Evolutionary conservation across 1,140 invertebrate species (phyloP), one percentile per base, ranked within the genome.

Genomic region (Brachionus angularis): DNA sequence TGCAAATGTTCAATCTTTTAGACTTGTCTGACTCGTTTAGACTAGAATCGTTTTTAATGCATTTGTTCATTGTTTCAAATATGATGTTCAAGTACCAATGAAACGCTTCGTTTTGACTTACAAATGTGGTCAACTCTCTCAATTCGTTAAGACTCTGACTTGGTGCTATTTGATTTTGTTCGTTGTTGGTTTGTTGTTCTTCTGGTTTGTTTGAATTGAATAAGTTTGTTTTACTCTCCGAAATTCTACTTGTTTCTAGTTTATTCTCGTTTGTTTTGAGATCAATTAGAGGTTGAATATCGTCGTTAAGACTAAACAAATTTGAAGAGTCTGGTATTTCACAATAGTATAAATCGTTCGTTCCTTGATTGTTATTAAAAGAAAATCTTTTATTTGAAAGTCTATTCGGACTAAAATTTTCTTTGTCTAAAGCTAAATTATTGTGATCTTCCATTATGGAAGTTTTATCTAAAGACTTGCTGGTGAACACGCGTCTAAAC

Each of bases 1-100:
- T 58, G 39, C 53, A 58, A 39, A 58, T 58, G 25, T 58, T 58
- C 25, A 58, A 58, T 39, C 53, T 31, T 34, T 58, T 58, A 36
- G 53, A 58, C 39, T 34, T 31, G 36, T 58, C 53, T 39, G 36
- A 39, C 21, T 58, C 53, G 16, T 58, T 58, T 12, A 58, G 33
- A 12, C 39, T 31, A 18, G 53, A 18, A 58, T 34, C 18, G 25
- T 58, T 58, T 39, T 58, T 33, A 39, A 58, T 39, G 14, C 53
- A 58, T 33, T 58, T 58, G 3, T 31, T 3, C 7, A 39, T 36
- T 16, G 53, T 58, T 12, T 58, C 53, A 23, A 58, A 58, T 36
- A 58, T 23, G 5, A 58, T 18, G 27, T 58, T 58, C 21, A 58
- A 36, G 39, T 58, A 58, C 53, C 53, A 58, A 58, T 58, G 18